Conservation (phyloP, 2,113 vertebrate genomes). For the Colaptes auratus region DNA sequence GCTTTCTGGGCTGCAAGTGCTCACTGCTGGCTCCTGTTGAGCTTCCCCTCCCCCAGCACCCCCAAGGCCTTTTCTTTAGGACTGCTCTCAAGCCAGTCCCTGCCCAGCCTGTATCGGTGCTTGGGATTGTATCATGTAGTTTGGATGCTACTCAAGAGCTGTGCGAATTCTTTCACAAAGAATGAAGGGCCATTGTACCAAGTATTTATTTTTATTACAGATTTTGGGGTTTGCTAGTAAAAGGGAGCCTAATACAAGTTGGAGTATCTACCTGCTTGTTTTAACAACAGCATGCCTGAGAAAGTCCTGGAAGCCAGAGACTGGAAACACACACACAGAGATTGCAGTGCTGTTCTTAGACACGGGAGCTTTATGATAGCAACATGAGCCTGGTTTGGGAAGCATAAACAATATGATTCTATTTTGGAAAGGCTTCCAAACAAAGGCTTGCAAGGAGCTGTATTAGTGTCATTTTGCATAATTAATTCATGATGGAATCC, state of each 20-base stretch:
- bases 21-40: too few relatives aligned
- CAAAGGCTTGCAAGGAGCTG: background rate
- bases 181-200: background rate
- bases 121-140: background rate
- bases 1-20: too few relatives aligned
- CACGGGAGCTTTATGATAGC: background rate
- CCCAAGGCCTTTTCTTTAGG: too few relatives aligned
- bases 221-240: background rate
- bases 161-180: background rate
- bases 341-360: background rate
- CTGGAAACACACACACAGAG: background rate
- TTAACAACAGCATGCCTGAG: background rate
- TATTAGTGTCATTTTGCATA: background rate
- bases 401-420: background rate
- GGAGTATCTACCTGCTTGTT: background rate
- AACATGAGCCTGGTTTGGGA: background rate
- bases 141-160: background rate
- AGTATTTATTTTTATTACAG: background rate
- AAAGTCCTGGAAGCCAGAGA: background rate
- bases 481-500: background rate
- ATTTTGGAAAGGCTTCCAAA: background rate
- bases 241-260: background rate
- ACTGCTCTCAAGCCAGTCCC: too few relatives aligned
- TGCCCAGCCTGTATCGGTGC: too few relatives aligned
- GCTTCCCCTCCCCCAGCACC: too few relatives aligned